Evolutionary conservation across 2,888 invertebrate species (phyloP).

Genomic region (Hyposoter didymator): DNA sequence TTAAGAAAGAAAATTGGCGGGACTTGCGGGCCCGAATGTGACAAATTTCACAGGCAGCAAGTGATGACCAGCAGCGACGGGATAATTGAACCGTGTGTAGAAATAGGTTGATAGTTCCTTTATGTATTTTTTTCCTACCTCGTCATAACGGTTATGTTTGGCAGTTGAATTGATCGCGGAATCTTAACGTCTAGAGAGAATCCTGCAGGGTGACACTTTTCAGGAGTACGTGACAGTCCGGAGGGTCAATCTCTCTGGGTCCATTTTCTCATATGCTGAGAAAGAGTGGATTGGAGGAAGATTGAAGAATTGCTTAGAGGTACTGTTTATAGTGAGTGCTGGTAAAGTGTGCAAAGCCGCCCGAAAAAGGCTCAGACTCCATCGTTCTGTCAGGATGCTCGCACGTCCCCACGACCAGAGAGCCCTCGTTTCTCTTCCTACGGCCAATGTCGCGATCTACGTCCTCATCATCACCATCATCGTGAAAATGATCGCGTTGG

Average conservation of each 20-base stretch:
- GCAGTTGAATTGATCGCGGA: constrained; percentile 25
- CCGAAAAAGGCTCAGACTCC: constrained; percentile 66
- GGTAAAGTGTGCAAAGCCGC: constrained; percentile 56
- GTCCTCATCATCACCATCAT: constrained; percentile 57
- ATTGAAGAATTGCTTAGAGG: constrained; percentile 26
- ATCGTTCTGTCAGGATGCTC: constrained; percentile 63
- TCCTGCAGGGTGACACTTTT: background rate
- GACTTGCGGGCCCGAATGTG: constrained; percentile 6
- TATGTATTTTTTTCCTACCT: background rate
- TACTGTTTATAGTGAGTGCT: constrained; percentile 43
- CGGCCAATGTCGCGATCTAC: constrained; percentile 46
- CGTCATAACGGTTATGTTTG: background rate
- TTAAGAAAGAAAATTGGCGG: constrained; percentile 13
- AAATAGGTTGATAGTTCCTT: background rate
- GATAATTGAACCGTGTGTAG: constrained; percentile 25
- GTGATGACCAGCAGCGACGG: background rate
- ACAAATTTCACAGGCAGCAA: constrained; percentile 21
- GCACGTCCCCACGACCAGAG: constrained; percentile 50
- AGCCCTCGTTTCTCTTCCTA: constrained; percentile 71
- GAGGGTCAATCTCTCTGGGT: constrained; percentile 55
- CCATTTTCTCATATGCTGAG: constrained; percentile 35
- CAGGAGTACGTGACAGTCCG: constrained; percentile 32
- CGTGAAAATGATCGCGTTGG: constrained; percentile 68
- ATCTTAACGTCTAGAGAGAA: constrained; percentile 33
- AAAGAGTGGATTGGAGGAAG: constrained; percentile 13